Percentiles rank a stretch among this genome's conserved stretches.
phyloP scores from a whole-genome alignment of 2,888 invertebrate genomes.

The Drosophila anomalata region DNA sequence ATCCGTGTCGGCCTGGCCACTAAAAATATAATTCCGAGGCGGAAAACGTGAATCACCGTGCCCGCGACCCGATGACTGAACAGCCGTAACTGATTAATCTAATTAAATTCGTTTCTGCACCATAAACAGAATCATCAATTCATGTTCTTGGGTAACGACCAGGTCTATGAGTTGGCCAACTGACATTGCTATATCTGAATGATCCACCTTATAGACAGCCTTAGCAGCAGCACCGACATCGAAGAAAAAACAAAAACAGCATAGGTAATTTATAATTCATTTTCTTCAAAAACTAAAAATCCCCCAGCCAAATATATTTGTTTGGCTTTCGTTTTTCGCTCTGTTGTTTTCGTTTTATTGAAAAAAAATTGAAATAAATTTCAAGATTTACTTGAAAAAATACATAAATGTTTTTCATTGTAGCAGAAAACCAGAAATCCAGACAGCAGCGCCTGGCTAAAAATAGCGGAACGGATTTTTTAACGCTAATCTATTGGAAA shows the following conservation, averaged over 20 bases:
- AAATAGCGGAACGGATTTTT: constrained; percentile 60
- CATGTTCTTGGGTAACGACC: constrained; percentile 56
- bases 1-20: constrained; percentile 25
- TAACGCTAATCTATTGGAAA: constrained; percentile 77
- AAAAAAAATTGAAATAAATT: constrained; percentile 70
- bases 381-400: constrained; percentile 67
- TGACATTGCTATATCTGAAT: constrained; percentile 37
- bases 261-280: constrained; percentile 72
- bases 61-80: constrained; percentile 52
- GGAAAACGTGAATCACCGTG: constrained; percentile 58
- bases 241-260: constrained; percentile 52
- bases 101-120: constrained; percentile 75
- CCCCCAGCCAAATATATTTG: constrained; percentile 26
- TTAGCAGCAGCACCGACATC: constrained; percentile 31
- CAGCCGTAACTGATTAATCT: constrained; percentile 74
- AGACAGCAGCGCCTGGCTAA: constrained; percentile 48
- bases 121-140: constrained; percentile 73
- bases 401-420: constrained; percentile 65
- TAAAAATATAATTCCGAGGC: constrained; percentile 48
- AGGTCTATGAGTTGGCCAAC: constrained; percentile 34
- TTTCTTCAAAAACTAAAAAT: constrained; percentile 42
- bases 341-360: constrained; percentile 39
- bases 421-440: constrained; percentile 48
- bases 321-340: constrained; percentile 31
- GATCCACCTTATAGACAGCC: constrained; percentile 35